Conservation (phyloP, 2,797 vertebrate genomes). For the Phrynocephalus forsythii region DNA sequence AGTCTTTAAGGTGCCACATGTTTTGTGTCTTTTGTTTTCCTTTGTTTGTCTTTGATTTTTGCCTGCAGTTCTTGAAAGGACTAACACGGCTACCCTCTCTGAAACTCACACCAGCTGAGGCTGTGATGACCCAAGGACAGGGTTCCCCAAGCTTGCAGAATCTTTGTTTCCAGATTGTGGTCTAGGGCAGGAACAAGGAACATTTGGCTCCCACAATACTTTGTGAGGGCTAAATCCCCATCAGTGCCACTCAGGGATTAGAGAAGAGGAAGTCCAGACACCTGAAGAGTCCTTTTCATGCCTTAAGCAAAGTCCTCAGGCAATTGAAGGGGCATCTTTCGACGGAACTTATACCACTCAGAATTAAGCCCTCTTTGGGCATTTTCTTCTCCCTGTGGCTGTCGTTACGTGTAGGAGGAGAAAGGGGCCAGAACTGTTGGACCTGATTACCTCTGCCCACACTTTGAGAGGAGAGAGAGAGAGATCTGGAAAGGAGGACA, state of each 20-base stretch:
- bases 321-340: not conserved
- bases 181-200: not conserved
- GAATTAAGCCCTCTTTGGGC: not conserved
- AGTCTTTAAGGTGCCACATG: too few species aligned
- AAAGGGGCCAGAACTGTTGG: not conserved
- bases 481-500: not conserved
- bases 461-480: not conserved
- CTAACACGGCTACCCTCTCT: not conserved
- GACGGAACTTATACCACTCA: not conserved
- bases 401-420: too few species aligned
- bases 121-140: too few species aligned
- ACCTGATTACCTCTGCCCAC: not conserved
- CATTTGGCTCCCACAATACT: not conserved
- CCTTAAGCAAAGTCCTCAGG: not conserved
- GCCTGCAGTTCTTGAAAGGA: too few species aligned
- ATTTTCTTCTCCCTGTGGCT: not conserved
- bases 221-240: too few species aligned
- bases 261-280: not conserved
- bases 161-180: not conserved
- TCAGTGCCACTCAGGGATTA: not conserved
- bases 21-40: too few species aligned
- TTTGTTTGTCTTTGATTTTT: too few species aligned
- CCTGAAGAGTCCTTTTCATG: not conserved
- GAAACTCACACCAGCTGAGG: not conserved
- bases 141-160: not conserved